These are phyloP conservation scores for human (Homo sapiens) DNA, from an alignment of 2,113 vertebrate species.

Conservation along the genomic window DNA sequence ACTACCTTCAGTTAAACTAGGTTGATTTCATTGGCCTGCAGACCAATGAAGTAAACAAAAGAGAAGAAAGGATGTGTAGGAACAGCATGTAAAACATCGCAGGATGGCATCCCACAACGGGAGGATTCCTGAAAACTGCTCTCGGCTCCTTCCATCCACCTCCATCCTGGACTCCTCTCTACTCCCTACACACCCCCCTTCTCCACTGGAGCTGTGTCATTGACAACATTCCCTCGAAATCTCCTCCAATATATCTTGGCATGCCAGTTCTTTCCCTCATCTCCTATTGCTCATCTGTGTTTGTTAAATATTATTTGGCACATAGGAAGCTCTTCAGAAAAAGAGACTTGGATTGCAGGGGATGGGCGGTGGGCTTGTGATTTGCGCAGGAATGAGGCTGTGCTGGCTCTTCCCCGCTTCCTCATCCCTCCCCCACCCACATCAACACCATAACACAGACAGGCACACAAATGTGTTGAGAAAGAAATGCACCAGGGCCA, in stretches of 20 bases:
- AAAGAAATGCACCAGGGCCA: not conserved
- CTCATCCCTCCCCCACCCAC: not conserved
- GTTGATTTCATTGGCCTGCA: not conserved
- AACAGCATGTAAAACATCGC: not conserved
- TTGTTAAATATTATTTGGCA: constrained; percentile 64
- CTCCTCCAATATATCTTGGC: constrained; percentile 38
- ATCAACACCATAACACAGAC: no score
- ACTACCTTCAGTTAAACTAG: not conserved
- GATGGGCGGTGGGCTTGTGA: not conserved
- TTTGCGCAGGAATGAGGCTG: not conserved
- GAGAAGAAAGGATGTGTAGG: not conserved
- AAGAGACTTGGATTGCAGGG: constrained; percentile 8
- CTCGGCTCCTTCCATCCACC: not conserved
- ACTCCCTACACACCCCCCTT: not conserved
- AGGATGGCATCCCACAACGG: not conserved
- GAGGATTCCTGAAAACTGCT: not conserved
- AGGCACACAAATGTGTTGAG: not conserved
- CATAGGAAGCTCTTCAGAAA: constrained; percentile 49
- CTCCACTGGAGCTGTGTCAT: not conserved
- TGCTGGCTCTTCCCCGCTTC: no score
- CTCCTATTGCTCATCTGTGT: constrained; percentile 43
- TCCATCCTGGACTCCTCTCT: not conserved
- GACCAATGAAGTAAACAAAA: not conserved
- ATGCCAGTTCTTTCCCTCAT: not conserved
- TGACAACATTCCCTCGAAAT: not conserved